Conservation (phyloP, 2,888 invertebrate genomes). For the Cephus pulcher region DNA sequence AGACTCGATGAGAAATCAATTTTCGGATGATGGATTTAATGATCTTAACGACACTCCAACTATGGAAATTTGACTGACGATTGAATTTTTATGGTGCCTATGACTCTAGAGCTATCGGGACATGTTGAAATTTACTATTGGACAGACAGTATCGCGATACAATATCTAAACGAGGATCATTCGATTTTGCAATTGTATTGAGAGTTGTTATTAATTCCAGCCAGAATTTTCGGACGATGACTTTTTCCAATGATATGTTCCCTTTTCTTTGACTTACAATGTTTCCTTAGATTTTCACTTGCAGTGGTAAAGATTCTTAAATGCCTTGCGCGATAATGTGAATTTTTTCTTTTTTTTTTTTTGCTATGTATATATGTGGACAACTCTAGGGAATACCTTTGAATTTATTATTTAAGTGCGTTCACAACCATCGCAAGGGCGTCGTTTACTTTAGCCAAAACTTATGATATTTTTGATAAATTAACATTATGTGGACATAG, state of each 20-base stretch:
- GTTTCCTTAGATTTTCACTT: background rate
- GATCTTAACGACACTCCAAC: constrained; percentile 14
- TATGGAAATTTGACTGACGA: constrained; percentile 12
- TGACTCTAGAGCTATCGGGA: background rate
- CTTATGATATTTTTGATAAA: background rate
- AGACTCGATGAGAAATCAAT: constrained; percentile 43
- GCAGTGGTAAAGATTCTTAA: background rate
- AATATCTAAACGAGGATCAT: background rate
- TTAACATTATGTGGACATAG: background rate
- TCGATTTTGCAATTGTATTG: background rate
- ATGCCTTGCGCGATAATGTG: background rate
- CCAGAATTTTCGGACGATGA: background rate
- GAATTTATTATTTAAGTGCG: constrained; percentile 29
- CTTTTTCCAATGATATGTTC: background rate
- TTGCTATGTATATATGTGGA: constrained; percentile 25
- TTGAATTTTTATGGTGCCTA: background rate
- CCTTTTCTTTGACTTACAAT: background rate
- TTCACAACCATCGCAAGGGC: background rate
- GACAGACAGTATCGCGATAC: background rate
- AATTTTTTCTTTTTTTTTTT: constrained; percentile 27
- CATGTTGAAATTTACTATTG: background rate
- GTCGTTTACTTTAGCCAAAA: background rate
- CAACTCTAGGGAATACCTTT: constrained; percentile 14
- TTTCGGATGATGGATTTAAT: constrained; percentile 28
- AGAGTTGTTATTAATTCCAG: background rate